phyloP scores from a whole-genome alignment of 92 coral and sea anemone species.

The Umimayanthus chanpuru region DNA sequence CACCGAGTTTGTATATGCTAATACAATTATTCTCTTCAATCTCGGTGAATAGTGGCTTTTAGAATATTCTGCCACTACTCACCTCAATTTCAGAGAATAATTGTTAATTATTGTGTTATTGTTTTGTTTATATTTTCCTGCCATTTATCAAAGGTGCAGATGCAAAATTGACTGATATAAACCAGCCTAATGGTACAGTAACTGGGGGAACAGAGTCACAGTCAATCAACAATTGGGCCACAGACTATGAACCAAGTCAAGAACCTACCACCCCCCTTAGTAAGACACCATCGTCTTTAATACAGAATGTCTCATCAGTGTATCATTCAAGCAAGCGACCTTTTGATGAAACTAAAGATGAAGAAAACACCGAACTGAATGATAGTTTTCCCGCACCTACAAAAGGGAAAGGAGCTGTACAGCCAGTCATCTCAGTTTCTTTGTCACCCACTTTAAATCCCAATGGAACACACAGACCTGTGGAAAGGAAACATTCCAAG shows the following conservation, averaged over 20 bases:
- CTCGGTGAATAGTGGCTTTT: no score
- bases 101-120: background rate
- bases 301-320: background rate
- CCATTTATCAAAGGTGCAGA: background rate
- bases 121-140: background rate
- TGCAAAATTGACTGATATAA: background rate
- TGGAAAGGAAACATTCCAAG: slow-evolving; percentile 34
- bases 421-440: background rate
- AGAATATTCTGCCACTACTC: no score
- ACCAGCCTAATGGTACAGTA: background rate
- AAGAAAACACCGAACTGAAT: background rate
- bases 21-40: no score
- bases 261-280: background rate
- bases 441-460: background rate
- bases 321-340: background rate
- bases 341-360: background rate
- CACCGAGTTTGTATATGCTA: no score
- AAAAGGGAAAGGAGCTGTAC: background rate
- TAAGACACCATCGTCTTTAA: background rate
- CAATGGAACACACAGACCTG: slow-evolving; percentile 26
- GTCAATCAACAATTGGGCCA: background rate
- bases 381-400: background rate
- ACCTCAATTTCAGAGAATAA: no score
- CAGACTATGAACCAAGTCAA: background rate
- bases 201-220: background rate